Percentiles rank a stretch among this genome's conserved stretches.
Evolutionary conservation across 2,113 vertebrate species (phyloP).

Genomic region (Lethenteron reissneri): DNA sequence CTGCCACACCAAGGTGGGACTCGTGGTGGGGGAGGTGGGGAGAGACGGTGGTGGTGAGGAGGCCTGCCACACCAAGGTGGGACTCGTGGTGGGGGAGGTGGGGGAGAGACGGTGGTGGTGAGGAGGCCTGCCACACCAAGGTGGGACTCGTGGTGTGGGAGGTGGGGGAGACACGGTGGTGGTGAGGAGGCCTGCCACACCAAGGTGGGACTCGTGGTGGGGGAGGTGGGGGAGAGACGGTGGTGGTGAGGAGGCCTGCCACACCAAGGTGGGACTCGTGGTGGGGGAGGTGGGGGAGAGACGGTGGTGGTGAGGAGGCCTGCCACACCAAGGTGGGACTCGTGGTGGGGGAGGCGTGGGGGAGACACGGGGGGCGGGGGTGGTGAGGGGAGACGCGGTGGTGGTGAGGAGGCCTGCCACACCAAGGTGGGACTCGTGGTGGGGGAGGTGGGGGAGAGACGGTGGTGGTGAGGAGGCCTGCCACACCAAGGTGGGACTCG

Average conservation of each 20-base stretch:
- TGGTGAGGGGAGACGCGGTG: too few species aligned
- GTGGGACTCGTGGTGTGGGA: slow-evolving; percentile 17
- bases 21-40: too few species aligned
- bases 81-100: too few species aligned
- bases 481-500: too few species aligned
- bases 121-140: slow-evolving; percentile 71
- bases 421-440: slow-evolving; percentile 39
- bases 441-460: too few species aligned
- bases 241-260: slow-evolving; percentile 44
- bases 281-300: too few species aligned
- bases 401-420: slow-evolving; percentile 52
- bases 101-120: slow-evolving; percentile 12
- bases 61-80: slow-evolving; percentile 69
- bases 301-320: slow-evolving; percentile 27
- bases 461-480: too few species aligned
- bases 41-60: slow-evolving; percentile 22
- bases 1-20: slow-evolving; percentile 61
- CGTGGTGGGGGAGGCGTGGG: too few species aligned
- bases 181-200: slow-evolving; percentile 55
- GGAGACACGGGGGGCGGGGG: too few species aligned
- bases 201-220: slow-evolving; percentile 31
- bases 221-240: too few species aligned
- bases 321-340: slow-evolving; percentile 61
- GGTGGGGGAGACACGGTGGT: too few species aligned
- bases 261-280: slow-evolving; percentile 41